Evolutionary conservation across 2,888 invertebrate species (phyloP), one percentile per base, ranked within the genome.

Genomic region (Phasia obesa): DNA sequence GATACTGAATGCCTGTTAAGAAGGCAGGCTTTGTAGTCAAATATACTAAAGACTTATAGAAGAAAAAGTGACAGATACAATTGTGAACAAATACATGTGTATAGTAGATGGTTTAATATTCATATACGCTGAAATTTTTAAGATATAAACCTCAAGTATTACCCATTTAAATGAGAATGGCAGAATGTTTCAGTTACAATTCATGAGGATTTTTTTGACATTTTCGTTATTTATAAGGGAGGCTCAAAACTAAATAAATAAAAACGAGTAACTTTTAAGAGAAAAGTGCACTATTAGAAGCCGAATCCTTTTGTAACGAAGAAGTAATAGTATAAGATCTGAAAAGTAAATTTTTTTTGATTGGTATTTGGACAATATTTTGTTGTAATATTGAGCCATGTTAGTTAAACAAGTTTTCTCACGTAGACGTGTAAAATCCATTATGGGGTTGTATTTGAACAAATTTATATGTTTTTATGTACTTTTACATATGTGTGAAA

Each of bases 1-100:
- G 5, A 13, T 47, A 57, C 27, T n/a, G 31, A 57, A 44, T 1
- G 9, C 7, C 19, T 69, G 67, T 25, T 42, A 69, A 17, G 55
- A 6, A n/a, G 17, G 9, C 44, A 19, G 17, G 9, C 44, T n/a
- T n/a, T n/a, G n/a, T n/a, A n/a, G 7, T 2, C 6, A 17, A 9
- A 47, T 17, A 47, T 11, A 6, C 19, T 3, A 19, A 42, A 27
- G 35, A 2, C 67, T 25, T 42, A 51, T 23, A 42, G 38, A 69
- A 44, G 19, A 13, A 19, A 19, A 47, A 13, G 15, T 42, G 19
- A 64, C 21, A 19, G 19, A 42, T 13, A 17, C 51, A 38, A 13
- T 11, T 25, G 4, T 15, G 19, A 42, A 17, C 53, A 25, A 17
- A 25, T 7, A 13, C 53, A 19, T n/a, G 19, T 19, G 42, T 13